Base-by-base conservation (phyloP, 2,113 vertebrate species). In the Macrotis lagotis region DNA sequence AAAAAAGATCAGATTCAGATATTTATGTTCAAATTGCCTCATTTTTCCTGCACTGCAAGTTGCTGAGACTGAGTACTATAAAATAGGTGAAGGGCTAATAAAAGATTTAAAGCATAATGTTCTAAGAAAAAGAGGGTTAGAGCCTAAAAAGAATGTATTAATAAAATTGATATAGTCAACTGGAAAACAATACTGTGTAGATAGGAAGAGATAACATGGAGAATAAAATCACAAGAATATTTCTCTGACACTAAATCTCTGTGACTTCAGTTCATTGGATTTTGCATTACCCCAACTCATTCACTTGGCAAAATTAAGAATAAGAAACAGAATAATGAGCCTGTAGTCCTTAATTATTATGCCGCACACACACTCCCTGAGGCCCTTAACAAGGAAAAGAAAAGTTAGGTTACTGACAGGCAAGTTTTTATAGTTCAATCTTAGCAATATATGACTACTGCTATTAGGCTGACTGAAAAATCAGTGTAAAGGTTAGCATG, bases 261-360 rank as follows among this genome's bases (percentile, higher is more conserved):
- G 83, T 91, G 26, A 93, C 93, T 93, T 95, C 90, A 52, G 48
- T n/a, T 88, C 48, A 83, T 7, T 66, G 10, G 28, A 50, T n/a
- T 8, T 94, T 52, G 50, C 24, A 83, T 10, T 25, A 48, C 59
- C 50, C 25, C 25, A 89, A 25, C 2, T 90, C 22, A 19, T 25
- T 52, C 66, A 53, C 10, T 89, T 95, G 0, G 51, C 1, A 52
- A 95, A 95, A 94, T 0, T 1, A 92, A 93, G 24, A 47, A 95
- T n/a, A 25, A 93, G 28, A 53, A 88, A 31, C 1, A 59, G 89
- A 94, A 53, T 90, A 95, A 31, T 0, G 0, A 96, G 83, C 25
- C 93, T 93, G 92, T 91, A 94, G 92, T 25, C 90, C 44, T 91
- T 97, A 95, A 95, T 92, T 12, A 11, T 52, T 9, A 28, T 0